Base-by-base conservation (phyloP, 1,140 invertebrate species). In the Pectinophora gossypiella region DNA sequence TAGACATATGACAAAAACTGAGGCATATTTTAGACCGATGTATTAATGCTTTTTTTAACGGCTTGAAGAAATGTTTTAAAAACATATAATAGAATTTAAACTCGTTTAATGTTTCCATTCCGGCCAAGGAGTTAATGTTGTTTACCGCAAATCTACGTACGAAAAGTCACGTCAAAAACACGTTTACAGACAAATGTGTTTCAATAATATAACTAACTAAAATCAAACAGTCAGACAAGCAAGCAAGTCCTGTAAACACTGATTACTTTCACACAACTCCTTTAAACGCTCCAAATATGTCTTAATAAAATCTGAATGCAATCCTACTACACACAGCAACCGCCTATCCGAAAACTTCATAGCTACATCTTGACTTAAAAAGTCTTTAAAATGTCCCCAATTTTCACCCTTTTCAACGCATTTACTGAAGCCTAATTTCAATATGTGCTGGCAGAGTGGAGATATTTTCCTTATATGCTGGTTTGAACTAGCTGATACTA, bases 341-440 rank as follows among this genome's bases (percentile, higher is more conserved):
- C 84, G 64, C n/a, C 75, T 69, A 70, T 89, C 84, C 0, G 59
- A 43, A 51, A 82, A 88, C 21, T 71, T 70, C 71, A 89, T 79
- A 1, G 27, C 43, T 2, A 48, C 58, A 13, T 45, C 47, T 52
- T 23, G 53, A 0, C 13, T 51, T 3, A 76, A 38, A 42, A 62
- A 71, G 45, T 77, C 59, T 3, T 54, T 59, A 19, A 79, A 84
- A 54, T 73, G 58, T 4, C 68, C 69, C 56, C 57, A 72, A 49
- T 61, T 59, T n/a, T 65, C 44, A 0, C 51, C 43, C 5, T 18
- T 52, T 0, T 59, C 36, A 0, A 42, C 45, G 5, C 50, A 48
- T 44, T 59, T 76, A 10, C 60, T 38, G 36, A 83, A 79, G 12
- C 82, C 81, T 7, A 51, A 19, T 40, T 64, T 71, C 5, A 89